Percentiles rank a stretch among this genome's conserved stretches.
These are phyloP conservation scores for Eidolon dupreanum DNA, from an alignment of 2,797 vertebrate genomes.

Conservation along the genomic window DNA sequence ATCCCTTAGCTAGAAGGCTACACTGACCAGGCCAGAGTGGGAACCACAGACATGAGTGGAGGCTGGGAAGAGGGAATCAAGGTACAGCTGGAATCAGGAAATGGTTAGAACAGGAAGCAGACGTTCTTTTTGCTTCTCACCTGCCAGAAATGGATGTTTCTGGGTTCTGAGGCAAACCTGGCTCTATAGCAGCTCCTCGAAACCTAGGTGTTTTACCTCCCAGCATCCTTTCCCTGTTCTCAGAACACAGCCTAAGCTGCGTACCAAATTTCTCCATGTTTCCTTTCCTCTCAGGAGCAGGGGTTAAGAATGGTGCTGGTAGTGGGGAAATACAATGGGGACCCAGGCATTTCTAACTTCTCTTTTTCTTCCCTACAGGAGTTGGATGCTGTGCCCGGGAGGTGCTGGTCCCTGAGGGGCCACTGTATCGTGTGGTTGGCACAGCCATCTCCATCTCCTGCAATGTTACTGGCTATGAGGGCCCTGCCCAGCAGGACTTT, in stretches of 20 bases:
- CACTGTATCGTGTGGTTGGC: slow-evolving; percentile 91
- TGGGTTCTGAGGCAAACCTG: not conserved
- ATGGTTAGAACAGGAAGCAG: not conserved
- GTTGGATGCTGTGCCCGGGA: slow-evolving; percentile 85
- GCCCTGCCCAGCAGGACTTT: slow-evolving; percentile 91
- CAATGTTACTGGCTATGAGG: slow-evolving; percentile 88
- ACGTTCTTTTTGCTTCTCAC: not conserved
- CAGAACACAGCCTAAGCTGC: not conserved
- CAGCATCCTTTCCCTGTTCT: not conserved
- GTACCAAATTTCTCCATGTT: not conserved
- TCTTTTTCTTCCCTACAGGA: slow-evolving; percentile 75
- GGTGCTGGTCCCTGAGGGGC: slow-evolving; percentile 89
- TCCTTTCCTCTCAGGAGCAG: not conserved
- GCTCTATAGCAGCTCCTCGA: not conserved
- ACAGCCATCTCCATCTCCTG: slow-evolving; percentile 90
- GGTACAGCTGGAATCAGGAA: not conserved
- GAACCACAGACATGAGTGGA: not conserved
- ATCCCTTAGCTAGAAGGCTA: not conserved
- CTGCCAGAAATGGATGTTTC: not conserved
- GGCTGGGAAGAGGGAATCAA: rapidly evolving
- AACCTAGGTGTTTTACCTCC: not conserved
- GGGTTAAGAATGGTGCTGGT: not conserved
- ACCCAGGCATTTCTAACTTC: not conserved
- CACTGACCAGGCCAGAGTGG: not conserved
- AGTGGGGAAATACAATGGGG: not conserved